Conservation (phyloP, 2,888 invertebrate species). For the Octodonta nipae region DNA sequence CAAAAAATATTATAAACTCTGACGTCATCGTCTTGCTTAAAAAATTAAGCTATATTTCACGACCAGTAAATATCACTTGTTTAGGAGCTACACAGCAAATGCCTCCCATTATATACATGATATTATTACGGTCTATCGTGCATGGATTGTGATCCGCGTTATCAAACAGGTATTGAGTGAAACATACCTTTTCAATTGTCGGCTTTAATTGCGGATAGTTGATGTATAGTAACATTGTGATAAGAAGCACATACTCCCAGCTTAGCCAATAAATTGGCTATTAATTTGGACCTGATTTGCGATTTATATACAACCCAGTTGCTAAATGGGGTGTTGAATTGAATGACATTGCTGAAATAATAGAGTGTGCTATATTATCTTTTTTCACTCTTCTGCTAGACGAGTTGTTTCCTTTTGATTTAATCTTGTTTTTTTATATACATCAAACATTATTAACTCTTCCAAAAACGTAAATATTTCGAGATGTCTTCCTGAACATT, state of each 20-base stretch:
- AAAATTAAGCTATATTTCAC: no score
- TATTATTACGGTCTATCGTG: background rate
- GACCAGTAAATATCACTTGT: background rate
- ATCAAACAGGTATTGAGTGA: constrained; percentile 2
- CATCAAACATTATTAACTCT: background rate
- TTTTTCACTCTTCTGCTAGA: no score
- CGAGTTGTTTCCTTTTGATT: no score
- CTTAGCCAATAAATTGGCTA: background rate
- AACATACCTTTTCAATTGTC: background rate
- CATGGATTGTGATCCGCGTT: constrained; percentile 3
- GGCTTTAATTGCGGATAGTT: background rate
- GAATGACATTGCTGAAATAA: no score
- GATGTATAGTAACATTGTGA: background rate
- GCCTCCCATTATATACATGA: constrained; percentile 1
- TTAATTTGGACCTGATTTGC: background rate
- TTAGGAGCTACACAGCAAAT: background rate
- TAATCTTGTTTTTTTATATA: background rate
- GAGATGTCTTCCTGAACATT: background rate
- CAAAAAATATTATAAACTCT: no score
- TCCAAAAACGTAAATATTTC: background rate
- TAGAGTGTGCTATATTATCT: no score
- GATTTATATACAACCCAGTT: background rate
- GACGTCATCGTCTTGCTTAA: no score
- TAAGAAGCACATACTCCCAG: constrained; percentile 1
- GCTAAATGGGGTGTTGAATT: no score